These are phyloP conservation scores for Drosophila falleni DNA, from an alignment of 2,888 invertebrate species.

Conservation along the genomic window DNA sequence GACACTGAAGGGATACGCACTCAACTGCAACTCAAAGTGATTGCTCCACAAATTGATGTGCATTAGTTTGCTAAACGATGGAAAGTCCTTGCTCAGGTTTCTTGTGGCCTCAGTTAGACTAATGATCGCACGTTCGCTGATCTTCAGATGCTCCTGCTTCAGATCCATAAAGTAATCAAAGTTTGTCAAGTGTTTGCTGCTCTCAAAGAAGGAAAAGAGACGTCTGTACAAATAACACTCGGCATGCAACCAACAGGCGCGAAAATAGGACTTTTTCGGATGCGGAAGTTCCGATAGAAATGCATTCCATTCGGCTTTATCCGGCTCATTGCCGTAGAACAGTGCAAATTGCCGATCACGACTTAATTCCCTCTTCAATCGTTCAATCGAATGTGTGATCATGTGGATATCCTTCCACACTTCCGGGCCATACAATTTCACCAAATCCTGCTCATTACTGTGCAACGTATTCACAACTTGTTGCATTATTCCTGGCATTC, in stretches of 20 bases:
- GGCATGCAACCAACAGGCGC: conserved; percentile 93
- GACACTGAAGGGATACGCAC: conserved; percentile 26
- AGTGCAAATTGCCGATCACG: conserved; percentile 92
- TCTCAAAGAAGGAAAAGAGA: conserved; percentile 89
- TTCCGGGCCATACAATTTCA: conserved; percentile 87
- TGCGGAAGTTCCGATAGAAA: conserved; percentile 86
- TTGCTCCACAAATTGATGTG: conserved; percentile 96
- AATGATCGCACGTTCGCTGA: conserved; percentile 66
- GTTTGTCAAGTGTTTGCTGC: conserved; percentile 86
- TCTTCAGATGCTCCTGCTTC: conserved; percentile 88
- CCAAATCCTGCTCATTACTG: conserved; percentile 89
- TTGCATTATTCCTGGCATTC: conserved; percentile 95
- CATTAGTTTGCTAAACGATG: conserved; percentile 62
- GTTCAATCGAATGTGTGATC: conserved; percentile 90
- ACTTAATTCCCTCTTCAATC: conserved; percentile 94
- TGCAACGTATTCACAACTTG: conserved; percentile 92
- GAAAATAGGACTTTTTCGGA: conserved; percentile 88
- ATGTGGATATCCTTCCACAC: conserved; percentile 89
- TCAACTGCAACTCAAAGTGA: conserved; percentile 86
- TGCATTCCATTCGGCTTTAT: conserved; percentile 82
- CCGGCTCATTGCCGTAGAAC: conserved; percentile 84
- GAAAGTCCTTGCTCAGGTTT: conserved; percentile 29
- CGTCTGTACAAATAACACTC: conserved; percentile 96
- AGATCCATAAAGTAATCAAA: conserved; percentile 93
- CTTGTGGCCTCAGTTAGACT: conserved; percentile 53